phyloP scores from a whole-genome alignment of 2,113 vertebrate genomes.

The Oncorhynchus kisutch region DNA sequence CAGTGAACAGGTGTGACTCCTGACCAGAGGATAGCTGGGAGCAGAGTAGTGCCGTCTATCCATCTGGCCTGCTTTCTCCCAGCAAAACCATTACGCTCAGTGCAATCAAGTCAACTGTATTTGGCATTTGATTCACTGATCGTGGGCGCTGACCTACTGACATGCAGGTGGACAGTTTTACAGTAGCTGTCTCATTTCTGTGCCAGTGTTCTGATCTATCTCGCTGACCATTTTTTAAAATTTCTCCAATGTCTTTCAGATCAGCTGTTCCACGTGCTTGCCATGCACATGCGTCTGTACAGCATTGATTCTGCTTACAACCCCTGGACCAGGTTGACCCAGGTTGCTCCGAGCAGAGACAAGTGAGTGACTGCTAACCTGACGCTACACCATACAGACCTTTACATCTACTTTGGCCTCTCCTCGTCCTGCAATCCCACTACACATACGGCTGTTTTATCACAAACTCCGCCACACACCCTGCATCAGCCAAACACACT shows the following conservation, averaged over 20 bases:
- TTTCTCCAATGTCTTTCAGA: constrained; percentile 75
- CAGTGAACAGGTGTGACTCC: constrained; percentile 54
- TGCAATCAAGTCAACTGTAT: constrained; percentile 30
- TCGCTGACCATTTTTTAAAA: neutral
- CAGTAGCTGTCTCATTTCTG: constrained; percentile 20
- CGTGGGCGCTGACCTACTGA: neutral
- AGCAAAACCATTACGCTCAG: constrained; percentile 25
- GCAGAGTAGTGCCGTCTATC: constrained; percentile 38
- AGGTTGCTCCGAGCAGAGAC: constrained; percentile 74
- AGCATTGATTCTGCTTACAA: constrained; percentile 98
- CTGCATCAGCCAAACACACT: neutral
- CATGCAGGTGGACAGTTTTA: constrained; percentile 21
- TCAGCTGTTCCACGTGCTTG: constrained; percentile 96
- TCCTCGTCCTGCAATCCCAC: neutral
- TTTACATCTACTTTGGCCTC: neutral
- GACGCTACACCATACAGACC: neutral
- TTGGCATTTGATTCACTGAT: constrained; percentile 2
- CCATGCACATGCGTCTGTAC: constrained; percentile 98
- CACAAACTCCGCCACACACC: neutral
- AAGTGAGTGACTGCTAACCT: constrained; percentile 81
- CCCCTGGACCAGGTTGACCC: constrained; percentile 94
- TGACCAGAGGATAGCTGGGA: constrained; percentile 40
- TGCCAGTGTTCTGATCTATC: neutral
- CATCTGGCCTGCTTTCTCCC: constrained; percentile 56
- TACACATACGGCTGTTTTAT: neutral